Evolutionary conservation across 2,888 invertebrate species (phyloP), one percentile per base, ranked within the genome.

Genomic region (Lepidonotus clava): DNA sequence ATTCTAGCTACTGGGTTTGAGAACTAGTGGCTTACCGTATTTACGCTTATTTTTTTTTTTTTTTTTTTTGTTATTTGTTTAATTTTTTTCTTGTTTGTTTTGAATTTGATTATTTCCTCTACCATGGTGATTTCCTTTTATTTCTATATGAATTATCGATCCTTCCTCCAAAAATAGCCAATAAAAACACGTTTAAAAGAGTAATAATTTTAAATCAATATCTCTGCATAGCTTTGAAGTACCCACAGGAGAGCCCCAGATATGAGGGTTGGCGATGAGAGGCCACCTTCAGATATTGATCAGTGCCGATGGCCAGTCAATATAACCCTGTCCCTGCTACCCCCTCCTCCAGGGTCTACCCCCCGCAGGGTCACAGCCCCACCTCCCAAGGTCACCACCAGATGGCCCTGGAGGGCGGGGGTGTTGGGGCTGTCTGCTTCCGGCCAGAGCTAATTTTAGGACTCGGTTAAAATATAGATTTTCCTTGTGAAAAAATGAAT

Each of bases 261-360:
- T 5, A 28, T 61, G 61, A 61, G 61, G 61, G 61, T 61, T 61
- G 61, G 28, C 8, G 56, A 61, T 61, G 61, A 24, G 61, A 5
- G 61, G 61, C n/a, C 61, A 32, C 28, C 61, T 61, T 28, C 28
- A 61, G 61, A 61, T 61, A 61, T 61, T 28, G 61, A 61, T 61
- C 61, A n/a, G 28, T 28, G 61, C 5, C 1, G 61, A 61, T 61
- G 28, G 28, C 24, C 28, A 61, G 8, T n/a, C 24, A 11, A 56
- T n/a, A n/a, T n/a, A n/a, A n/a, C 28, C 61, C 61, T 32, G n/a
- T 61, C 61, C 61, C 61, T n/a, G 4, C 61, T n/a, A n/a, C n/a
- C n/a, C n/a, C n/a, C n/a, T n/a, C n/a, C n/a, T n/a, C 24, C 61
- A n/a, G 18, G n/a, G 18, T n/a, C 53, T n/a, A 6, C 46, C 8